phyloP scores from a whole-genome alignment of 2,113 vertebrate species.

The Oryzias javanicus region DNA sequence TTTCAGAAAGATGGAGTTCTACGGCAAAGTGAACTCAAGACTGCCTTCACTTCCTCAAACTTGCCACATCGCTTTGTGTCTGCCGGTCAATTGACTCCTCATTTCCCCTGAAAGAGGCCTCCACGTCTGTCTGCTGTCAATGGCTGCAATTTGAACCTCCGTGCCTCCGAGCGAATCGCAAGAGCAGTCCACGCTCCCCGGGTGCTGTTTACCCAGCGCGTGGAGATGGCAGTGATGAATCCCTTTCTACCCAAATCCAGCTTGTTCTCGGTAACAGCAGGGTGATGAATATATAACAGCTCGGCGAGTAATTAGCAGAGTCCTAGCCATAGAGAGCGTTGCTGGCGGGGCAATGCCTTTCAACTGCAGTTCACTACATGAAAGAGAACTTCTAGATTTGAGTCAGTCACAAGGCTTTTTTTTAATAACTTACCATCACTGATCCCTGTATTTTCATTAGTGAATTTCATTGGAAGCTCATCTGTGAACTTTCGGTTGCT shows the following conservation, averaged over 20 bases:
- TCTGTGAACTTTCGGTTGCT: constrained; percentile 31
- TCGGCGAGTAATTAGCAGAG: constrained; percentile 65
- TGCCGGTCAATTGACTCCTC: constrained; percentile 31
- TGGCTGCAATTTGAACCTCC: constrained; percentile 15
- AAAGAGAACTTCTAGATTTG: constrained; percentile 59
- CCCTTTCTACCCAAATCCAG: constrained; percentile 33
- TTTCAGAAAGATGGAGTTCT: constrained; percentile 32
- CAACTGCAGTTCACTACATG: constrained; percentile 46
- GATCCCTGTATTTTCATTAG: constrained; percentile 40
- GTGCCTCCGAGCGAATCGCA: constrained; percentile 20
- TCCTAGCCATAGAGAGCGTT: constrained; percentile 59
- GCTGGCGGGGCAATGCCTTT: constrained; percentile 41
- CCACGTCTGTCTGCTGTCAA: constrained; percentile 26
- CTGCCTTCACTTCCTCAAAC: constrained; percentile 40
- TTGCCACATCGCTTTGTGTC: constrained; percentile 26
- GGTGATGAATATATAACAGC: constrained; percentile 59
- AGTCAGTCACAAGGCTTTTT: constrained; percentile 40
- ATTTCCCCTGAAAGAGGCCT: constrained; percentile 16
- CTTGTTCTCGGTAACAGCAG: constrained; percentile 58
- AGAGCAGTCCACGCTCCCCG: constrained; percentile 7
- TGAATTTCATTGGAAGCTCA: constrained; percentile 34
- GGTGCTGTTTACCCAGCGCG: constrained; percentile 31
- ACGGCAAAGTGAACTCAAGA: constrained; percentile 31
- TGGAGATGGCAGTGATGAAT: constrained; percentile 28
- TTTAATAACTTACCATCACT: constrained; percentile 54